Base-by-base conservation (phyloP, 2,797 vertebrate species). In the Poecilia gillii region DNA sequence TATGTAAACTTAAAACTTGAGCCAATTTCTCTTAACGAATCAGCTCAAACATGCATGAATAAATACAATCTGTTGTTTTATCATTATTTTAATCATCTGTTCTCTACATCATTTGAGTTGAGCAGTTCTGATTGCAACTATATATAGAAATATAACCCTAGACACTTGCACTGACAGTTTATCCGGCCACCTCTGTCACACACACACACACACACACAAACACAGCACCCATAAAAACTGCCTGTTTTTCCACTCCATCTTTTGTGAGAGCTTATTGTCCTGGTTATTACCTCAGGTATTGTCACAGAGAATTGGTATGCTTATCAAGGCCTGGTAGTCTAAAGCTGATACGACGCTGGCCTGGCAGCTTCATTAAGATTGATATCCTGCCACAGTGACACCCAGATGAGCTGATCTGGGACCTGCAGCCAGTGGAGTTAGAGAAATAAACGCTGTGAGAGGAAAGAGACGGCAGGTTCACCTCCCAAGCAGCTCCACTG, bases 301-400 rank as follows among this genome's bases (percentile, higher is more conserved):
- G 90, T 92, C 90, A 91, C 89, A 86, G 85, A 92, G 91, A 93
- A 94, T 91, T 90, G 91, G 89, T 90, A 93, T 94, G 90, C 92
- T 93, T 92, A 94, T 91, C 92, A 92, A 87, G 86, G 84, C 84
- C 91, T 93, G 41, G 90, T 89, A 91, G 91, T 91, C 93, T 90
- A 88, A 94, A 92, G 91, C 90, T 92, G 91, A 91, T 91, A 90
- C 86, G 88, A 92, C 91, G 88, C 87, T 86, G 85, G 85, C 90
- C 91, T 90, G 87, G 90, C 89, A 93, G 88, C 85, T 92, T 94
- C 91, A 94, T 94, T 87, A 91, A 95, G 93, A 95, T 92, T 90
- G 92, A 93, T 93, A 92, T 93, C 89, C 91, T 83, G 80, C 82
- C 36, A 66, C 81, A 51, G 85, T 76, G 81, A 72, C 78, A 89